Evolutionary conservation across 1,140 invertebrate genomes (phyloP).

Genomic region (Brachystomella parvula): DNA sequence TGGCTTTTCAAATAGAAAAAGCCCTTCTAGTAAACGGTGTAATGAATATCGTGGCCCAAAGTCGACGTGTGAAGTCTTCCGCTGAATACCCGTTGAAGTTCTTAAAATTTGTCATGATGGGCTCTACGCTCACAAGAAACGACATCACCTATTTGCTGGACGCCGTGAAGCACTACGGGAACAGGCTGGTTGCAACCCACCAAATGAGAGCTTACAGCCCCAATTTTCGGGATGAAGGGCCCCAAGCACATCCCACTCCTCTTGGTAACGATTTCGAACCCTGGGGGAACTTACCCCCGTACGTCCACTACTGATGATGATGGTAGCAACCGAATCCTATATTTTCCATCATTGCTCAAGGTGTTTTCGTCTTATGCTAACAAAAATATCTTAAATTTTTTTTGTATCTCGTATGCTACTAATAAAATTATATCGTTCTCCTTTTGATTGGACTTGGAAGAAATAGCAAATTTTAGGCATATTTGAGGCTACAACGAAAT

Average conservation of each 20-base stretch:
- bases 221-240: too few species aligned
- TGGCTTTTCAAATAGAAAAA: neutral
- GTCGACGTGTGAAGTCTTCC: neutral
- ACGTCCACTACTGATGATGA: neutral
- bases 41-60: neutral
- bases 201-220: neutral
- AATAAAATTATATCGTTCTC: too few species aligned
- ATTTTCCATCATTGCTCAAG: too few species aligned
- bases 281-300: neutral
- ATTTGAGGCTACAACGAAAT: too few species aligned
- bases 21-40: neutral
- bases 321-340: too few species aligned
- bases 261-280: neutral
- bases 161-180: neutral
- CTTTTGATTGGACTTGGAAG: too few species aligned
- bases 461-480: too few species aligned
- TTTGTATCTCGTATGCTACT: too few species aligned
- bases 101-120: neutral
- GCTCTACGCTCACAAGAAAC: neutral
- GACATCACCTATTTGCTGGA: neutral
- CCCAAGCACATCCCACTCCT: neutral
- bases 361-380: neutral
- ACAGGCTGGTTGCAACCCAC: neutral
- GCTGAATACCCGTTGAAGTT: neutral
- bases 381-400: conserved; percentile 3